Evolutionary conservation across 2,797 vertebrate species (phyloP), one percentile per base, ranked within the genome.

Genomic region (Parauchenoglanis ngamensis): DNA sequence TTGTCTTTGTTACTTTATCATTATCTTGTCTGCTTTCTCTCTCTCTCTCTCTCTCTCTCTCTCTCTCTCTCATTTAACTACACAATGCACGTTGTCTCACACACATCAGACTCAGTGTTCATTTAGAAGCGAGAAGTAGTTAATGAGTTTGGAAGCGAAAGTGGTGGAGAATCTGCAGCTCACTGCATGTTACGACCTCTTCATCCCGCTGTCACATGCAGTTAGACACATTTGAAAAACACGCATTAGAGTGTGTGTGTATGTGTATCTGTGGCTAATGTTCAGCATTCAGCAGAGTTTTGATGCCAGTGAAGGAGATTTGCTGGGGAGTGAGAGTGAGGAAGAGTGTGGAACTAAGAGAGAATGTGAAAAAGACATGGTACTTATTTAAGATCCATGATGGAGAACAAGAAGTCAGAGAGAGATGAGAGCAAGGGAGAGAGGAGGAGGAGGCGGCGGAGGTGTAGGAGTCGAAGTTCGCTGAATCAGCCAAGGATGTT

Each of bases 121-220:
- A 81, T 92, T 91, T 91, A 90, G 92, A 93, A 90, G 88, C 56
- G 63, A 77, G 90, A 89, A 90, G 90, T 23, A 28, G 63, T 78
- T 92, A 91, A 93, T 92, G 84, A 70, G 85, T 92, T 91, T 90
- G 87, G 90, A 93, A 92, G 92, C 90, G 90, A 92, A 59, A 15
- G 90, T 78, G 59, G 49, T 82, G 23, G 73, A 85, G 89, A 89
- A 86, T 31, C 84, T 87, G 90, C 90, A 75, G n/a, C 46, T 81
- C 28, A 90, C 90, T 88, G 79, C 19, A 23, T 35, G 78, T 85
- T 85, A 81, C 56, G 75, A 87, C 82, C 81, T 83, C 85, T 88
- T 88, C 90, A 83, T 88, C 81, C 89, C 40, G 89, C 88, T 92
- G 90, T 93, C 91, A 92, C 87, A 90, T 80, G 86, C 78, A 79